These are phyloP conservation scores for Drosophila testacea DNA, from an alignment of 2,888 invertebrate species.

Conservation along the genomic window DNA sequence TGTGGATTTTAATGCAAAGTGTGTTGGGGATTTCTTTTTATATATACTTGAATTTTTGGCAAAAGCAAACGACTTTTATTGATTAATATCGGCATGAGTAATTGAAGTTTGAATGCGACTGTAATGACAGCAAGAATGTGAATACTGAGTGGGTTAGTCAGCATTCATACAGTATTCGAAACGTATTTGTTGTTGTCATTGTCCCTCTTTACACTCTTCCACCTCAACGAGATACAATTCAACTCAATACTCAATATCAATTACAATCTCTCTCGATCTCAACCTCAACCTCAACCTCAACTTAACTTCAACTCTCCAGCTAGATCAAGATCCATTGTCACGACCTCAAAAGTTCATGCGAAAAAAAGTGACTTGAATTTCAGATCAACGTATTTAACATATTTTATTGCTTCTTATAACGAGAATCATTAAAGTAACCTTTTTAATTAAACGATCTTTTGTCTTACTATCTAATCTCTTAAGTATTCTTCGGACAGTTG, in stretches of 20 bases:
- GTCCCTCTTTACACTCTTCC: constrained; percentile 7
- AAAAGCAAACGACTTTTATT: constrained; percentile 58
- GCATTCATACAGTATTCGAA: constrained; percentile 37
- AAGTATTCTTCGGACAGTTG: no score
- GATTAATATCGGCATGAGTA: constrained; percentile 67
- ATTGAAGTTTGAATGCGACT: constrained; percentile 65
- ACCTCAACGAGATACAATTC: constrained; percentile 4
- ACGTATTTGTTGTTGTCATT: neutral
- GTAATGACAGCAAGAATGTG: constrained; percentile 64
- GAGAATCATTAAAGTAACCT: constrained; percentile 15
- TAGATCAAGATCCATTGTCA: constrained; percentile 70
- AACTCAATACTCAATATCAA: constrained; percentile 33
- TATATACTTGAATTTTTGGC: constrained; percentile 24
- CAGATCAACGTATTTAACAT: constrained; percentile 21
- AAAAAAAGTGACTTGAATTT: constrained; percentile 40
- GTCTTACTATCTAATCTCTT: constrained; percentile 43
- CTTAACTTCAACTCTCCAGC: constrained; percentile 18
- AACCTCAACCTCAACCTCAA: constrained; percentile 6
- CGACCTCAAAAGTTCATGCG: constrained; percentile 68
- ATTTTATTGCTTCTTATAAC: constrained; percentile 24
- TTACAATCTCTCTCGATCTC: constrained; percentile 40
- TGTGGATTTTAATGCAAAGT: constrained; percentile 57
- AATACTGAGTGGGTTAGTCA: constrained; percentile 58
- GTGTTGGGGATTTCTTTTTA: constrained; percentile 32
- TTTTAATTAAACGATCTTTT: constrained; percentile 43